phyloP scores from a whole-genome alignment of 2,888 invertebrate genomes.

The Scaptomyza caliginosa region DNA sequence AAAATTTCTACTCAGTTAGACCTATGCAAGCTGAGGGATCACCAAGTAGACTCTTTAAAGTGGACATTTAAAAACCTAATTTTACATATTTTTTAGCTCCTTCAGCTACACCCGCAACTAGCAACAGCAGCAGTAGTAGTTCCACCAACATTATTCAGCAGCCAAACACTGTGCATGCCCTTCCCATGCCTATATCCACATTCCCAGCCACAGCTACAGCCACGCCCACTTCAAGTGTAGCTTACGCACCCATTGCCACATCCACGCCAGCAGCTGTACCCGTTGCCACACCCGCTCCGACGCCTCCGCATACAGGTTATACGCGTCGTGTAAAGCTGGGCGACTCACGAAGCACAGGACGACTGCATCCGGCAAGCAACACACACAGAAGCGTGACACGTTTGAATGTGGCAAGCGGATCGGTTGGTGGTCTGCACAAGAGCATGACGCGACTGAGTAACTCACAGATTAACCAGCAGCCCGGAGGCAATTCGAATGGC shows the following conservation, averaged over 20 bases:
- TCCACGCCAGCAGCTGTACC: conserved; percentile 55
- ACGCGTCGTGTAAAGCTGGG: conserved; percentile 88
- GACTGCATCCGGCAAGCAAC: conserved; percentile 88
- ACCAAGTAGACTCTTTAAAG: no score
- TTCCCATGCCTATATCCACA: conserved; percentile 19
- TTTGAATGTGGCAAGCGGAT: conserved; percentile 90
- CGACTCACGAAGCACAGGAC: conserved; percentile 90
- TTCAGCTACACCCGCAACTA: conserved; percentile 34
- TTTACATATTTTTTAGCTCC: conserved; percentile 19
- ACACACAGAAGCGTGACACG: conserved; percentile 92
- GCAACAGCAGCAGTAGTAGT: conserved; percentile 19
- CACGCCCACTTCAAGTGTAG: conserved; percentile 36
- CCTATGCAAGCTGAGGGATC: no score
- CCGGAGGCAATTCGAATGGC: conserved; percentile 82
- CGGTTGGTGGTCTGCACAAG: conserved; percentile 91
- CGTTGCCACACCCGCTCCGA: conserved; percentile 77
- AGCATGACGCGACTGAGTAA: conserved; percentile 93
- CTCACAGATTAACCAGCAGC: conserved; percentile 89
- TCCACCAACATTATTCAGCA: conserved; percentile 33
- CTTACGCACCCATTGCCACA: conserved; percentile 44
- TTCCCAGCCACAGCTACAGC: conserved; percentile 43
- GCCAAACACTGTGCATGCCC: conserved; percentile 24
- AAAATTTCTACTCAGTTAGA: no score
- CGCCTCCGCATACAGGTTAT: conserved; percentile 85
- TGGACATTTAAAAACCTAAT: no score